These are phyloP conservation scores for Cygnus buccinator DNA, from an alignment of 2,113 vertebrate genomes.

Conservation along the genomic window DNA sequence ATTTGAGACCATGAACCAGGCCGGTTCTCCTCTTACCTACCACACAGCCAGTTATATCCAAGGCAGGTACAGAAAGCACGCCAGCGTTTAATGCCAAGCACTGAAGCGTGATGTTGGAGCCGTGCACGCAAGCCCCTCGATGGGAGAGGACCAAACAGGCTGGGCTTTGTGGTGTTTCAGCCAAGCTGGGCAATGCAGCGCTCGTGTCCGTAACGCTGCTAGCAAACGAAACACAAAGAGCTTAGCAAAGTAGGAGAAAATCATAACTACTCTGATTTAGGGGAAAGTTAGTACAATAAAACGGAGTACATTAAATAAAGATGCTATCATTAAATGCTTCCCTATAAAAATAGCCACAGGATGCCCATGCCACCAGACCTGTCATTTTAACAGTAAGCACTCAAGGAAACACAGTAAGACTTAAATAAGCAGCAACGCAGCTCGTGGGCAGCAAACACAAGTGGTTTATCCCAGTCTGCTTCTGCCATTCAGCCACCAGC, in stretches of 20 bases:
- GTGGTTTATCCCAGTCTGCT: not conserved
- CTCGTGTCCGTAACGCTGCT: too few species aligned
- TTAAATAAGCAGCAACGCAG: not conserved
- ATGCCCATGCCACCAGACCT: too few species aligned
- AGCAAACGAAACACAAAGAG: too few species aligned
- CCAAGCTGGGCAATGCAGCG: not conserved
- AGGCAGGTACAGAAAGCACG: not conserved
- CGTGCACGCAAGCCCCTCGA: not conserved
- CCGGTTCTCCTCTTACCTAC: not conserved
- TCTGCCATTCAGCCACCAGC: not conserved
- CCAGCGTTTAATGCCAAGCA: fast-evolving
- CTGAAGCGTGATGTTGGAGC: fast-evolving
- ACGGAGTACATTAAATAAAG: not conserved
- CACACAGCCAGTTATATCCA: too few species aligned
- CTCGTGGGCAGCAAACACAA: not conserved
- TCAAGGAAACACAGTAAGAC: not conserved
- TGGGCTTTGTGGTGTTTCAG: not conserved
- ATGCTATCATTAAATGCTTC: too few species aligned
- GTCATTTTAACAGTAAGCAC: not conserved
- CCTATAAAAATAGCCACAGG: not conserved
- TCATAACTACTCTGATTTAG: too few species aligned
- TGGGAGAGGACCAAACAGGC: fast-evolving
- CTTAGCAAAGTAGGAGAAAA: not conserved
- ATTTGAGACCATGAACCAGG: not conserved
- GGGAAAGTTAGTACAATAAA: not conserved